Conservation (phyloP, 2,888 invertebrate genomes). For the Gryllus longicercus region DNA sequence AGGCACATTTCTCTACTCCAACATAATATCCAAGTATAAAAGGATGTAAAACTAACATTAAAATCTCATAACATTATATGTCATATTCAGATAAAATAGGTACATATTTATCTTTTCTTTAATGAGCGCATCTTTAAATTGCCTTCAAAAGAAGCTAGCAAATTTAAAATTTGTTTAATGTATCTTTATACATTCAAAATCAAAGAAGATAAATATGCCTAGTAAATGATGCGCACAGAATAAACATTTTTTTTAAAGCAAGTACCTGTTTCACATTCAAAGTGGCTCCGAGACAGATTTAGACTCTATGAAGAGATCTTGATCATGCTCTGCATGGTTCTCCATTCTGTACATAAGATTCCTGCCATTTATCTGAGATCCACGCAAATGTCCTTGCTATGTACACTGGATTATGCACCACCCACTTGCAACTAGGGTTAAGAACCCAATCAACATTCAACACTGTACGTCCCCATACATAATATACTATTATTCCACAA, state of each 20-base stretch:
- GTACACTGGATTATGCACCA: constrained; percentile 18
- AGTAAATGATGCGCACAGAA: neutral
- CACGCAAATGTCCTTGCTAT: neutral
- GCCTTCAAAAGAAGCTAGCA: too few species aligned
- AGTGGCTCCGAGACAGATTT: neutral
- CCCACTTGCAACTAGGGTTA: neutral
- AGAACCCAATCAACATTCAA: constrained; percentile 20
- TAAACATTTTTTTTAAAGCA: neutral
- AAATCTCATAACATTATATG: too few species aligned
- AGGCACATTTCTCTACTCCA: too few species aligned
- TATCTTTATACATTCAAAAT: too few species aligned
- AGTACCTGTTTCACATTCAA: neutral
- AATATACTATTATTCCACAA: constrained; percentile 20
- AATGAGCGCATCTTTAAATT: too few species aligned
- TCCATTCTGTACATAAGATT: constrained; percentile 6
- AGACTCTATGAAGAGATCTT: neutral
- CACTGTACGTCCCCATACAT: constrained; percentile 21
- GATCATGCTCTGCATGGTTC: neutral
- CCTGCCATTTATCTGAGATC: neutral
- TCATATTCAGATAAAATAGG: too few species aligned
- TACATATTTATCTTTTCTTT: too few species aligned
- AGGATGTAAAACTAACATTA: too few species aligned
- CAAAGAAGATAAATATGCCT: too few species aligned
- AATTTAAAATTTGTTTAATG: too few species aligned
- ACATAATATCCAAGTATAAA: too few species aligned